phyloP scores from a whole-genome alignment of 1,140 invertebrate species.

The Cydia pomonella region DNA sequence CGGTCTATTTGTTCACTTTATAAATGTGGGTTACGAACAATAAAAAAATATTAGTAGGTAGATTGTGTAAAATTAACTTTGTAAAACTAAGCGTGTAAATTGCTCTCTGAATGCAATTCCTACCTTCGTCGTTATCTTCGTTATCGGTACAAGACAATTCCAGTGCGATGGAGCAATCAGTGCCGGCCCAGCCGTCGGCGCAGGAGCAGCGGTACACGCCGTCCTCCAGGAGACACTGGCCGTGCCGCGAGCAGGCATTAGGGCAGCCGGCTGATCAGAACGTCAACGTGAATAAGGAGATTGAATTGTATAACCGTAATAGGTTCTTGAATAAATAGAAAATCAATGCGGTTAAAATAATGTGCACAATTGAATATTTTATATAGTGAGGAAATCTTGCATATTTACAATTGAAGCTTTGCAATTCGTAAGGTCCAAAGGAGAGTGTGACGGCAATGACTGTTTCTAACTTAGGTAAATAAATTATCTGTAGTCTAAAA shows the following conservation, averaged over 20 bases:
- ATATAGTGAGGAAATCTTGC: too few relatives aligned
- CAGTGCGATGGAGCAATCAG: slow-evolving; percentile 93
- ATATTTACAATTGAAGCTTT: too few relatives aligned
- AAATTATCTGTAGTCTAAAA: too few relatives aligned
- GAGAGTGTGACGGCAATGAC: too few relatives aligned
- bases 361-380: too few relatives aligned
- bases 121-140: slow-evolving; percentile 98
- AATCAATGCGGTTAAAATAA: background rate
- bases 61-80: background rate
- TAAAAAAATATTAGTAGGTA: background rate
- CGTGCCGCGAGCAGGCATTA: slow-evolving; percentile 94
- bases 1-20: slow-evolving; percentile 37
- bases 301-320: background rate
- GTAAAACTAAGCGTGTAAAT: background rate
- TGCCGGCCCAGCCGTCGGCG: slow-evolving; percentile 94
- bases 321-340: slow-evolving; percentile 31
- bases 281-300: slow-evolving; percentile 30
- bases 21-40: slow-evolving; percentile 17
- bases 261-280: slow-evolving; percentile 93
- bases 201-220: slow-evolving; percentile 96
- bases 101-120: slow-evolving; percentile 16
- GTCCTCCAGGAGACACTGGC: slow-evolving; percentile 91
- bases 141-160: slow-evolving; percentile 97
- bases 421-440: too few relatives aligned
- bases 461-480: too few relatives aligned